These are phyloP conservation scores for Microtus pennsylvanicus DNA, from an alignment of 2,113 vertebrate species.

Conservation along the genomic window DNA sequence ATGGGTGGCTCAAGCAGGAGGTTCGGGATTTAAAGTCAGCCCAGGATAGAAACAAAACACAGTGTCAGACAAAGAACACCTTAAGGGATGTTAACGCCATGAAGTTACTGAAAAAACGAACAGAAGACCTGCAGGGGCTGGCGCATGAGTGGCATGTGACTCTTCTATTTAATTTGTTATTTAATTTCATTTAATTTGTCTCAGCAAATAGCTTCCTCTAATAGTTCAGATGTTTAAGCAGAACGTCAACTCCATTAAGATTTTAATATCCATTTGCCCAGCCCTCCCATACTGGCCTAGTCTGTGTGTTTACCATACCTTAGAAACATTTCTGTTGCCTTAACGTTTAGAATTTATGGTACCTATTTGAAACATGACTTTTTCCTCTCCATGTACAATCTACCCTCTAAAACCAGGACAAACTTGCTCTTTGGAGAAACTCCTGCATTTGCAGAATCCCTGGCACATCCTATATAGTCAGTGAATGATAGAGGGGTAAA, in stretches of 20 bases:
- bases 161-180: background rate
- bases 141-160: background rate
- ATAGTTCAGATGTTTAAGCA: background rate
- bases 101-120: background rate
- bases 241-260: background rate
- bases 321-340: background rate
- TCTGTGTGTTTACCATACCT: background rate
- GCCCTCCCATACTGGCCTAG: too few relatives aligned
- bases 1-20: background rate
- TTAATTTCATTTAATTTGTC: background rate
- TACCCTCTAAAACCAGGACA: background rate
- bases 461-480: background rate
- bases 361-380: background rate
- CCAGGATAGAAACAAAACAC: background rate
- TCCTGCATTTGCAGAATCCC: background rate
- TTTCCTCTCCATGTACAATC: background rate
- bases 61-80: background rate
- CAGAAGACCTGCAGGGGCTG: background rate
- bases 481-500: background rate
- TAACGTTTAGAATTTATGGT: background rate
- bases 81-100: background rate
- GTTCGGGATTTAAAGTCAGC: background rate
- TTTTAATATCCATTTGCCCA: background rate
- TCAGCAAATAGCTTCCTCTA: background rate
- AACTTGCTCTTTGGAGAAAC: background rate